phyloP scores from a whole-genome alignment of 2,797 vertebrate genomes.

The Gouania willdenowi region DNA sequence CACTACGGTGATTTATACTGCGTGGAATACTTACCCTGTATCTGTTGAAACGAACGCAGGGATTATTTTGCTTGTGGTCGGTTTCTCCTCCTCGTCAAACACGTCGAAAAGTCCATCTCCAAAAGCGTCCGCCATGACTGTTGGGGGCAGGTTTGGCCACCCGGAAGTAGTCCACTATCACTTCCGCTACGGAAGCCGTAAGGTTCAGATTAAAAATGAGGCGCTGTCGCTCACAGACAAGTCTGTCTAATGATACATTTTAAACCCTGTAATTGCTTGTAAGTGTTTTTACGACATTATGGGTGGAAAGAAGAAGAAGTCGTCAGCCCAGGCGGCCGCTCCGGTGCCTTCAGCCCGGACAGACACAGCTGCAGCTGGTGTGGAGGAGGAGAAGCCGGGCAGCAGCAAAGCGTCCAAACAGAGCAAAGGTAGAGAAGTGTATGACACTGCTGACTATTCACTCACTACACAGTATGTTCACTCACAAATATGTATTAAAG shows the following conservation, averaged over 20 bases:
- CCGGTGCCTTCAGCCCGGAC: constrained; percentile 20
- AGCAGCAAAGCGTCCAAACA: constrained; percentile 51
- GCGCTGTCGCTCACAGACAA: background rate
- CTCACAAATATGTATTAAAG: no score
- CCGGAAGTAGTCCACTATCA: constrained; percentile 15
- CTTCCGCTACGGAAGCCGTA: constrained; percentile 59
- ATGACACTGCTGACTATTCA: no score
- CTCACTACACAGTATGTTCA: no score
- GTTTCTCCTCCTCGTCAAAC: constrained; percentile 86
- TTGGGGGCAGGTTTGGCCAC: constrained; percentile 37
- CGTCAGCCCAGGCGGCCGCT: constrained; percentile 19
- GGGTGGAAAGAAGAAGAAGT: constrained; percentile 81
- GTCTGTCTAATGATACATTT: no score
- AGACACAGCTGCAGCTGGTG: constrained; percentile 28
- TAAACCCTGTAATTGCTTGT: no score
- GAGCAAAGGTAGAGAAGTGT: constrained; percentile 72
- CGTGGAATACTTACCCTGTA: constrained; percentile 60
- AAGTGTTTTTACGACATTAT: constrained; percentile 32
- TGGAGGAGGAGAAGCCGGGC: constrained; percentile 47
- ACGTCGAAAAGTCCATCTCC: constrained; percentile 93
- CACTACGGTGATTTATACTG: no score
- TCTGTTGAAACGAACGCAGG: constrained; percentile 17
- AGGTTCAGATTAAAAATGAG: background rate
- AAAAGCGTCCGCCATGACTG: constrained; percentile 89
- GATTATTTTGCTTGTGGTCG: constrained; percentile 66